Evolutionary conservation across 1,140 invertebrate species (phyloP).

Genomic region (Drosophila jambulina): DNA sequence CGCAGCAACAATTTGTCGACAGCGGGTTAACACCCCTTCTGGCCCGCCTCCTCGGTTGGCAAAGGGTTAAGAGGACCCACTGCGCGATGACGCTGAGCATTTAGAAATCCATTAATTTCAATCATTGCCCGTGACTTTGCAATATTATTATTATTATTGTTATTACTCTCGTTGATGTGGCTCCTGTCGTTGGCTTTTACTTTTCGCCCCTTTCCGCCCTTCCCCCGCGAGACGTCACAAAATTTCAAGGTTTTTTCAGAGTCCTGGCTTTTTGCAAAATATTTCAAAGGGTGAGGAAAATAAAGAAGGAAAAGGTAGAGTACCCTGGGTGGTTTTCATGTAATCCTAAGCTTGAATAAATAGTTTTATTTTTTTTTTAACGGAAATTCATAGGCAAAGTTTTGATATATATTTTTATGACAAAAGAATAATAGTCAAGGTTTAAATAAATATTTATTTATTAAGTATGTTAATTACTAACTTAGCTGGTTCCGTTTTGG

Average conservation of each 20-base stretch:
- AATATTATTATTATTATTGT: conserved; percentile 68
- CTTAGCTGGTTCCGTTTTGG: too few species aligned
- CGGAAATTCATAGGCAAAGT: neutral
- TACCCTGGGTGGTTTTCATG: conserved; percentile 10
- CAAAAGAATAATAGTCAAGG: too few species aligned
- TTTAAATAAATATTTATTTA: neutral
- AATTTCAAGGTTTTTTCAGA: conserved; percentile 50
- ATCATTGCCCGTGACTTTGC: conserved; percentile 77
- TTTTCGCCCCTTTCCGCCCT: conserved; percentile 7
- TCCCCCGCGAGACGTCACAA: conserved; percentile 5
- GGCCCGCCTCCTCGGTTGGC: neutral
- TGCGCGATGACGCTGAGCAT: conserved; percentile 66
- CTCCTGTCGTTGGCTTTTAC: conserved; percentile 55
- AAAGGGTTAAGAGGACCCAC: conserved; percentile 34
- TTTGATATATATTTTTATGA: neutral
- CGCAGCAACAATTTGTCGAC: conserved; percentile 60
- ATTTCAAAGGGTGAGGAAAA: conserved; percentile 14
- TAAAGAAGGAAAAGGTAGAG: neutral
- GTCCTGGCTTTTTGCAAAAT: conserved; percentile 10
- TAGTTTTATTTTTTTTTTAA: neutral
- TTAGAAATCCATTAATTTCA: conserved; percentile 80
- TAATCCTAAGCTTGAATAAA: neutral
- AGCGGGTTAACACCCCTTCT: conserved; percentile 3
- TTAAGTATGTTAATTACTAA: too few species aligned
- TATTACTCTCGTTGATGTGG: conserved; percentile 49